A percentile compares a stretch with the other conserved stretches of the same genome.
Conservation (phyloP, 2,113 vertebrate species). For the Caracal caracal region DNA sequence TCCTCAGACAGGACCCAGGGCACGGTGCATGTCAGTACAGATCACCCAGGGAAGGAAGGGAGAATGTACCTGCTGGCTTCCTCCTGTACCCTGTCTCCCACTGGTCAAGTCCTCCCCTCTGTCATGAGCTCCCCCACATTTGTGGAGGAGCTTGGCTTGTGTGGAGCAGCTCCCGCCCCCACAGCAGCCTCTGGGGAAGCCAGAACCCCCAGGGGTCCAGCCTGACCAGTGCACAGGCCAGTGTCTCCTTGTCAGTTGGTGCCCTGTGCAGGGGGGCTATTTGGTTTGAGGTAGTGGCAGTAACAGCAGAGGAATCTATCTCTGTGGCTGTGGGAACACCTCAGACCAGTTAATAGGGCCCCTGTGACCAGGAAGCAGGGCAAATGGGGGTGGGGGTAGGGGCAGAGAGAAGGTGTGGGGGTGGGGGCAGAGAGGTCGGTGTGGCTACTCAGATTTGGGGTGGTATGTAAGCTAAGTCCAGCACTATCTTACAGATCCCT, state of each 20-base stretch:
- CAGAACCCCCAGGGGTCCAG: not conserved
- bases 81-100: not conserved
- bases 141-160: no score
- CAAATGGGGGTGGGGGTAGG: not conserved
- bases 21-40: not conserved
- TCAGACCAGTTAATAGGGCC: not conserved
- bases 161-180: not conserved
- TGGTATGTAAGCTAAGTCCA: not conserved
- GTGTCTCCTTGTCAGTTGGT: not conserved
- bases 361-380: not conserved
- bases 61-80: not conserved
- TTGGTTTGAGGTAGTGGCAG: not conserved
- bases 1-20: not conserved
- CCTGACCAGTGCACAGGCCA: not conserved
- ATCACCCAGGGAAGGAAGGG: not conserved
- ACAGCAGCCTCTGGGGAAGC: not conserved
- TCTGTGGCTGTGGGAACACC: not conserved
- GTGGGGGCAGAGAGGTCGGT: not conserved
- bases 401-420: not conserved
- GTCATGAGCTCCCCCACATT: not conserved
- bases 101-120: not conserved
- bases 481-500: no score
- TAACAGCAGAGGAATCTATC: not conserved
- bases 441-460: not conserved
- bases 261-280: not conserved